phyloP scores from a whole-genome alignment of 2,797 vertebrate genomes.

The Phalanger gymnotis region DNA sequence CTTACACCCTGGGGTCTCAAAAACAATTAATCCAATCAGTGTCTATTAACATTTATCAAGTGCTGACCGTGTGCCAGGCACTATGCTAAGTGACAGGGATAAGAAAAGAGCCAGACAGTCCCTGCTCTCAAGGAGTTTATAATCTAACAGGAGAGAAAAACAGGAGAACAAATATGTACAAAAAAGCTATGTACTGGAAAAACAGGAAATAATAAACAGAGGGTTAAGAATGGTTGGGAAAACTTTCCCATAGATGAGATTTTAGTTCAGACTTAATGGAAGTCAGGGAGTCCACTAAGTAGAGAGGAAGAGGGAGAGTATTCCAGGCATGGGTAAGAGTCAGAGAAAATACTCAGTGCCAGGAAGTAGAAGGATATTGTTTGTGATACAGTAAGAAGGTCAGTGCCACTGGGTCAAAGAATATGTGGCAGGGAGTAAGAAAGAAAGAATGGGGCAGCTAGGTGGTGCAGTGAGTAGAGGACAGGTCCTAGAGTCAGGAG shows the following conservation, averaged over 20 bases:
- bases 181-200: neutral
- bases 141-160: neutral
- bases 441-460: too few relatives aligned
- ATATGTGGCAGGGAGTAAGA: neutral
- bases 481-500: too few relatives aligned
- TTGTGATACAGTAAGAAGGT: neutral
- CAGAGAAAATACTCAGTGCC: neutral
- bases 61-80: neutral
- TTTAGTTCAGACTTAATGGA: neutral
- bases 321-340: neutral
- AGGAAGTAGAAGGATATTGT: neutral
- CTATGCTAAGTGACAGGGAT: neutral
- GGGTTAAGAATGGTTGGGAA: neutral
- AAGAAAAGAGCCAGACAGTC: neutral
- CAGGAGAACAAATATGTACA: neutral
- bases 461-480: too few relatives aligned
- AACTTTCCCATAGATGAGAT: neutral
- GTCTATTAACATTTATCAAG: neutral
- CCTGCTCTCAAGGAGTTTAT: neutral
- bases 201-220: neutral
- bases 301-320: neutral
- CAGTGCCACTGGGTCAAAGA: neutral
- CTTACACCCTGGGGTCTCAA: neutral
- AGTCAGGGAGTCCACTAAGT: neutral
- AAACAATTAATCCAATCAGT: neutral